A percentile compares a stretch with the other conserved stretches of the same genome.
These are phyloP conservation scores for Thereva unica DNA, from an alignment of 2,888 invertebrate species.

Conservation along the genomic window DNA sequence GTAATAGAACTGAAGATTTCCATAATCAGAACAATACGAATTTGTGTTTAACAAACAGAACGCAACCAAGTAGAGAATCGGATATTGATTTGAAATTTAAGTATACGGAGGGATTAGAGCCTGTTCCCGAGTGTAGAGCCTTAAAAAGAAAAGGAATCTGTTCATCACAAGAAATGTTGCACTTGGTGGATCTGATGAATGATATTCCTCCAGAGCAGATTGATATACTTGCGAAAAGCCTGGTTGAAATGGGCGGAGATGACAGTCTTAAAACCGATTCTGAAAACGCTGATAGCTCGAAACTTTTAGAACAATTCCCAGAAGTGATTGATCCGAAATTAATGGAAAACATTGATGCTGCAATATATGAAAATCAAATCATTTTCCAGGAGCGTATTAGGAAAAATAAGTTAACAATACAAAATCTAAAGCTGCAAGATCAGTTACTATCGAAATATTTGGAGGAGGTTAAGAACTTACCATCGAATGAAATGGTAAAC, in stretches of 20 bases:
- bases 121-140: constrained; percentile 19
- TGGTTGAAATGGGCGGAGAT: constrained; percentile 43
- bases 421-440: constrained; percentile 44
- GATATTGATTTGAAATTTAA: constrained; percentile 32
- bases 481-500: constrained; percentile 39
- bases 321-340: constrained; percentile 41
- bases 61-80: background rate
- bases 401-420: constrained; percentile 44
- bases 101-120: background rate
- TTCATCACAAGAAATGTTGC: constrained; percentile 45
- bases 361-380: constrained; percentile 45
- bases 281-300: constrained; percentile 39
- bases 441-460: constrained; percentile 44
- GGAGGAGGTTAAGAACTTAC: constrained; percentile 41
- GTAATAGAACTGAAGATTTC: constrained; percentile 38
- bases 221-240: constrained; percentile 43
- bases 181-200: constrained; percentile 44
- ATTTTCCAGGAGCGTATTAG: constrained; percentile 44
- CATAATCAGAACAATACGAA: constrained; percentile 41
- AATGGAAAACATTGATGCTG: constrained; percentile 44
- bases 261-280: constrained; percentile 41
- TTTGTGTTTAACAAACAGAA: constrained; percentile 27
- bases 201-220: constrained; percentile 44
- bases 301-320: constrained; percentile 42
- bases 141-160: constrained; percentile 44